Evolutionary conservation across 2,888 invertebrate genomes (phyloP).

Genomic region (Limnephilus rhombicus): DNA sequence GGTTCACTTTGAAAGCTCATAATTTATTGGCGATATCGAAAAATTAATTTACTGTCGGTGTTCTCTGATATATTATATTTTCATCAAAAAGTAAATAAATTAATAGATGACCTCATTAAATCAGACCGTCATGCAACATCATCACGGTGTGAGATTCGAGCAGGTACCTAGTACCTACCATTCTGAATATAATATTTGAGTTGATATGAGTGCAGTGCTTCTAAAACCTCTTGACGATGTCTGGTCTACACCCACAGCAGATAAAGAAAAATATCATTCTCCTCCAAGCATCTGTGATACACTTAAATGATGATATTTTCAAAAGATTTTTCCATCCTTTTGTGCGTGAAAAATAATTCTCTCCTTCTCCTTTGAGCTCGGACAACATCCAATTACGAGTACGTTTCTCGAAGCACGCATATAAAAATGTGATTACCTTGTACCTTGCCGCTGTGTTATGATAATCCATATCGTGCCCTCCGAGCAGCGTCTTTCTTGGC

Average conservation of each 20-base stretch:
- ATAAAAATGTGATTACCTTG: constrained; percentile 62
- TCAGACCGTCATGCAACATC: neutral
- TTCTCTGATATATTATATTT: too few species aligned
- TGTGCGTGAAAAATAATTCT: constrained; percentile 55
- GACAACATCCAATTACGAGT: constrained; percentile 66
- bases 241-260: neutral
- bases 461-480: constrained; percentile 54
- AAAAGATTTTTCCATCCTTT: constrained; percentile 49
- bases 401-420: constrained; percentile 55
- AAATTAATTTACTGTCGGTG: too few species aligned
- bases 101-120: too few species aligned
- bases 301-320: constrained; percentile 47
- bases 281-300: neutral
- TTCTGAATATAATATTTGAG: too few species aligned
- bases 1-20: too few species aligned
- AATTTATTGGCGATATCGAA: too few species aligned
- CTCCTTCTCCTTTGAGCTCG: constrained; percentile 52
- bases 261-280: constrained; percentile 29
- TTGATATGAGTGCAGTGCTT: neutral
- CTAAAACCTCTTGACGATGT: neutral
- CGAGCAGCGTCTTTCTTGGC: constrained; percentile 17
- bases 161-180: neutral
- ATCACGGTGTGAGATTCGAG: neutral
- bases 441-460: constrained; percentile 62
- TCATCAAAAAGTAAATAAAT: too few species aligned